Percentiles rank a stretch among this genome's conserved stretches.
Conservation (phyloP, 1,140 invertebrate genomes). For the Drosophila micromelanica region DNA sequence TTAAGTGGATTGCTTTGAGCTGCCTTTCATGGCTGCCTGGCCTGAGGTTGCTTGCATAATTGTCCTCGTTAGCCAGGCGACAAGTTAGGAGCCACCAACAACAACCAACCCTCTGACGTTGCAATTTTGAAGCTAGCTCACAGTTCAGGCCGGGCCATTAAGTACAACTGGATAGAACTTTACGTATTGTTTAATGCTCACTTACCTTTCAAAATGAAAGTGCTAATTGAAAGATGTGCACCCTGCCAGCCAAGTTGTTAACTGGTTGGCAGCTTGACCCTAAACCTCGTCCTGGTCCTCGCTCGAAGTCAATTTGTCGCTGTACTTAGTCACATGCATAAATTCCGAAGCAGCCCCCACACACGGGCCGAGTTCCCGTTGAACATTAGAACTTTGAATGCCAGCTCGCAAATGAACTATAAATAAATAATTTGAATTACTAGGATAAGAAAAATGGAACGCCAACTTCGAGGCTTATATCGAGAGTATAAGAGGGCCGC, state of each 20-base stretch:
- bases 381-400: conserved; percentile 71
- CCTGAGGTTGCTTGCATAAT: conserved; percentile 72
- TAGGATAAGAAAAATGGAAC: conserved; percentile 41
- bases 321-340: conserved; percentile 49
- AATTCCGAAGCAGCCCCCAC: conserved; percentile 41
- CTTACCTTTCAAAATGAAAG: conserved; percentile 49
- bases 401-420: conserved; percentile 78
- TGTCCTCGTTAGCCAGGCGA: conserved; percentile 43
- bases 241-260: conserved; percentile 19
- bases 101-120: conserved; percentile 12
- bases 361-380: conserved; percentile 18
- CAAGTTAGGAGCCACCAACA: conserved; percentile 11
- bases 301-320: conserved; percentile 64
- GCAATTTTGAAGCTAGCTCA: conserved; percentile 49
- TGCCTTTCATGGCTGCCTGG: neutral
- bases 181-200: conserved; percentile 57
- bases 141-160: neutral
- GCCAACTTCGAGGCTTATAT: conserved; percentile 29
- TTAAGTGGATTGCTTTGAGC: conserved; percentile 71
- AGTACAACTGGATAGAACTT: conserved; percentile 20
- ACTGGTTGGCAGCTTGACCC: conserved; percentile 10
- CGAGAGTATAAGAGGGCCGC: conserved; percentile 33
- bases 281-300: neutral
- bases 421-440: conserved; percentile 79
- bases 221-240: conserved; percentile 65